Conservation (phyloP, 1,140 invertebrate genomes). For the Hetaerina americana region DNA sequence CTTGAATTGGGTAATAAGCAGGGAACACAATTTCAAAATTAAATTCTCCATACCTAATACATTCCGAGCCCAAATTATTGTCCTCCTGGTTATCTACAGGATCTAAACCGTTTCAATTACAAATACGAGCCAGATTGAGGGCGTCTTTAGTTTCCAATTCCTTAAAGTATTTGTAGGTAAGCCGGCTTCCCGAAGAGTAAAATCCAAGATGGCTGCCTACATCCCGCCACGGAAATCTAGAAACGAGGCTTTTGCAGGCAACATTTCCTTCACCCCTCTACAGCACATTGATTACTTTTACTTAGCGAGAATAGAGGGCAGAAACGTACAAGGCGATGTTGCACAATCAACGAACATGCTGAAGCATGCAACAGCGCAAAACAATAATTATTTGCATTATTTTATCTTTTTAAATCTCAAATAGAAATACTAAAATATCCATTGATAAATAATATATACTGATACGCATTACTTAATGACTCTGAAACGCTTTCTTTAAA, state of each 20-base stretch:
- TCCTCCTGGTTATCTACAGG: slow-evolving; percentile 1
- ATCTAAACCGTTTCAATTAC: background rate
- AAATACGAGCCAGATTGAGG: slow-evolving; percentile 1
- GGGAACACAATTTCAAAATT: slow-evolving; percentile 21
- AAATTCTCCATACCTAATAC: slow-evolving; percentile 30
- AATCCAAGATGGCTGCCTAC: slow-evolving; percentile 32
- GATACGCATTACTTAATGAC: too few species aligned
- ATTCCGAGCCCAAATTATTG: slow-evolving; percentile 23
- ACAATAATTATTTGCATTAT: background rate
- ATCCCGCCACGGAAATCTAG: slow-evolving; percentile 30
- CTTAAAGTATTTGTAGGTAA: slow-evolving; percentile 18
- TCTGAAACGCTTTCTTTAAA: too few species aligned
- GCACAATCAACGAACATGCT: background rate
- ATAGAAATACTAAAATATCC: background rate
- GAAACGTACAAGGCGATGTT: background rate
- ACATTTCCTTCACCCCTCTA: background rate
- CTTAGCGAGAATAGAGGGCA: background rate
- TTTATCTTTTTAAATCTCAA: background rate
- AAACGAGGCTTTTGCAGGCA: slow-evolving; percentile 21
- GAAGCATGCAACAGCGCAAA: background rate
- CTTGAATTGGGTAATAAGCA: background rate
- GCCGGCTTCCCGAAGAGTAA: slow-evolving; percentile 28
- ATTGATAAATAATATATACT: too few species aligned
- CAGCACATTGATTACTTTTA: background rate
- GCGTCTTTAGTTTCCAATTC: slow-evolving; percentile 5